Base-by-base conservation (phyloP, 2,888 invertebrate species). In the Selenia dentaria region DNA sequence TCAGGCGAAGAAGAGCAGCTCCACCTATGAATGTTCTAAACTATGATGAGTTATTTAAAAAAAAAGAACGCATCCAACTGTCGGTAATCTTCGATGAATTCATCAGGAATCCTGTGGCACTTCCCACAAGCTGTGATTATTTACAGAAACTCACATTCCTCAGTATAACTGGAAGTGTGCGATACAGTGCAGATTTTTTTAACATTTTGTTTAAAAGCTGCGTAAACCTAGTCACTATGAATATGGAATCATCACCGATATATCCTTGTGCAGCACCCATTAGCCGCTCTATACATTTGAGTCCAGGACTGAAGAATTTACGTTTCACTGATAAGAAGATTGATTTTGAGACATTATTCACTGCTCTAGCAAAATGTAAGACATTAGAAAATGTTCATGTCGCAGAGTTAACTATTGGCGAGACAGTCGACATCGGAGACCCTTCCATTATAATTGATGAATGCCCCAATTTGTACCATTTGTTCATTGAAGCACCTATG, bases 71-170 rank as follows among this genome's bases (percentile, higher is more conserved):
- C 26, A 13, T 77, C 10, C 54, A 77, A 44, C 52, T 86, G 29
- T 75, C 59, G 50, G 35, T 85, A 13, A 26, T 59, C 31, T 83
- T 80, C 58, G 54, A 62, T 20, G 49, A 57, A 25, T 50, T 53
- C 20, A 41, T 70, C 27, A 64, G 52, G 31, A 59, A 59, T 45
- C 60, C 74, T 16, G 59, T 80, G 3, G 53, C 70, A 9, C 50
- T 87, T n/a, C 57, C 71, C 20, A 8, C 61, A 18, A 49, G 51
- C 10, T 63, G 56, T 49, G 53, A 64, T 34, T 87, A 75, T 64
- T 74, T 86, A 45, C 67, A 59, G 25, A 86, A 85, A 64, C 42
- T 89, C 32, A 85, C 83, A 32, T 80, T 68, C 63, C 64, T 89
- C 49, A 79, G 71, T 64, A 62, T 88, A 53, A 60, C 40, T 49